A percentile compares a stretch with the other conserved stretches of the same genome.
Conservation (phyloP, 2,797 vertebrate species). For the Sus cebifrons region DNA sequence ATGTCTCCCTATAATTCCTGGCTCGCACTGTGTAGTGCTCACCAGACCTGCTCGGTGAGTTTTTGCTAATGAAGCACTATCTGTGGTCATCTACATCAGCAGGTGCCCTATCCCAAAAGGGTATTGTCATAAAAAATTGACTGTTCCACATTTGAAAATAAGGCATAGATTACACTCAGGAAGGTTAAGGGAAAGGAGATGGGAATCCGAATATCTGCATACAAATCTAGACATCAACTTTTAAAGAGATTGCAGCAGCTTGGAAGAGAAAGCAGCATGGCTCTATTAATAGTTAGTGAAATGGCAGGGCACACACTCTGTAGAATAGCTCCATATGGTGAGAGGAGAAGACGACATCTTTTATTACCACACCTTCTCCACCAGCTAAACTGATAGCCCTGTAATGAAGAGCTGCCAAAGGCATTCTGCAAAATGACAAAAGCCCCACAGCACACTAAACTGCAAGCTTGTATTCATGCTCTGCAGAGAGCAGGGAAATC, state of each 20-base stretch:
- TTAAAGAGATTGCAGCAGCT: conserved; percentile 24
- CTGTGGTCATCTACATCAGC: not conserved
- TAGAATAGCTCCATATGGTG: conserved; percentile 35
- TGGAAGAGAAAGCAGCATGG: not conserved
- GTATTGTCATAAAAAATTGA: not conserved
- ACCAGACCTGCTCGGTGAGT: not conserved
- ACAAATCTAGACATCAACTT: conserved; percentile 30
- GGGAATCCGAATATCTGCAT: conserved; percentile 52
- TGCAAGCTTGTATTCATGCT: not conserved
- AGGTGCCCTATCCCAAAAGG: not conserved
- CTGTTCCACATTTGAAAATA: conserved; percentile 44
- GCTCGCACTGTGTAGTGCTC: not conserved
- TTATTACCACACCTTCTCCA: conserved; percentile 63
- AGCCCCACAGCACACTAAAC: not conserved
- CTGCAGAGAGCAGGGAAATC: conserved; percentile 26
- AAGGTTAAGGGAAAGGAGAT: not conserved
- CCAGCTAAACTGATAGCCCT: conserved; percentile 1
- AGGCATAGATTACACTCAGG: not conserved
- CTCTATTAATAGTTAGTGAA: conserved; percentile 59
- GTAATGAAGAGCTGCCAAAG: conserved; percentile 17
- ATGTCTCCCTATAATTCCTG: not conserved
- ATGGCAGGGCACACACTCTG: conserved; percentile 43
- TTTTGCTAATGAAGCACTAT: conserved; percentile 9
- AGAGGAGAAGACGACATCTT: conserved; percentile 40
- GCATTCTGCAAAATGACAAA: not conserved